Conservation (phyloP, 1,140 invertebrate genomes). For the Plutomurus gul region DNA sequence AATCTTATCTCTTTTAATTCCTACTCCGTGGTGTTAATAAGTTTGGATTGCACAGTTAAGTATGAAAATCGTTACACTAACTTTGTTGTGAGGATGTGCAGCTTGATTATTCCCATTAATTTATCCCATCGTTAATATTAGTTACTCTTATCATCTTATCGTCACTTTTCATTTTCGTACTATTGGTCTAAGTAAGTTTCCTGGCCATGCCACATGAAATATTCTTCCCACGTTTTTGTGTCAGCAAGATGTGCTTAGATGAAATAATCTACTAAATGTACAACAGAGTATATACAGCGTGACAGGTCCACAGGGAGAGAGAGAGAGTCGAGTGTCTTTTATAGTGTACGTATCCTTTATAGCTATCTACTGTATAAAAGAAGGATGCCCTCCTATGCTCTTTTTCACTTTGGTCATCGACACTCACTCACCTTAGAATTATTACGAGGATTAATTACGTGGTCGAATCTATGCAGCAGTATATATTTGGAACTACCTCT, state of each 20-base stretch:
- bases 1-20: background rate
- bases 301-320: too few relatives aligned
- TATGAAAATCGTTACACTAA: too few relatives aligned
- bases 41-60: background rate
- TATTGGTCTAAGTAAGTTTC: background rate
- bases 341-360: too few relatives aligned
- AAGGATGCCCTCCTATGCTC: background rate
- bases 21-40: background rate
- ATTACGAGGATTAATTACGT: conserved; percentile 1
- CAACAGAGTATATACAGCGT: too few relatives aligned
- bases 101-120: background rate
- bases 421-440: conserved; percentile 13
- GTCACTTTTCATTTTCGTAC: background rate
- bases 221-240: conserved; percentile 14
- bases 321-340: too few relatives aligned
- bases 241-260: too few relatives aligned
- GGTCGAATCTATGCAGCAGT: background rate
- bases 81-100: background rate
- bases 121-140: conserved; percentile 2
- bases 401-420: conserved; percentile 14
- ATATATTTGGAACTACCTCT: background rate
- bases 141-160: background rate
- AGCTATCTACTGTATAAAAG: too few relatives aligned
- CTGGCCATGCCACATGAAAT: background rate
- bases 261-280: too few relatives aligned